A percentile compares a stretch with the other conserved stretches of the same genome.
These are phyloP conservation scores for Stegostoma tigrinum DNA, from an alignment of 2,113 vertebrate species.

Conservation along the genomic window DNA sequence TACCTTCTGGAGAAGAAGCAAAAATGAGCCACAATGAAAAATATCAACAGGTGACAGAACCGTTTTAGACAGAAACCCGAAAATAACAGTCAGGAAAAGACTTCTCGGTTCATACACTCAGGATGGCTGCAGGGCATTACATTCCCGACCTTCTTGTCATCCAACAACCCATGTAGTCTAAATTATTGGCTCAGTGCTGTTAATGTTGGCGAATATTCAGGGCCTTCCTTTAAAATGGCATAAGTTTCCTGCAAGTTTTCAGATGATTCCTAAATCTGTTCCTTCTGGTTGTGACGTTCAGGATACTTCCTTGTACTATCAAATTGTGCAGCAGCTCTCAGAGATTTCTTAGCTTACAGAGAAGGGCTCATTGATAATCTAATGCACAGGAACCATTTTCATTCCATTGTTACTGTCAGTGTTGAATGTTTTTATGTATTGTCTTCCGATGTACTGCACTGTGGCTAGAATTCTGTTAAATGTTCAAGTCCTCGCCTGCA, in stretches of 20 bases:
- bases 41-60: not conserved
- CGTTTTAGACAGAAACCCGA: not conserved
- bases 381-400: not conserved
- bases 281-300: not conserved
- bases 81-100: not conserved
- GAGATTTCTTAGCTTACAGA: not conserved
- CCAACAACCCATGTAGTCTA: not conserved
- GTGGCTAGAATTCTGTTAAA: slow-evolving; percentile 10
- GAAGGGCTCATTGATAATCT: not conserved
- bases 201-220: not conserved
- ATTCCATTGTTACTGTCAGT: slow-evolving; percentile 1
- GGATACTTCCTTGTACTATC: not conserved
- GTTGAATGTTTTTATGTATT: slow-evolving; percentile 12
- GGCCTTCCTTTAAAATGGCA: not conserved
- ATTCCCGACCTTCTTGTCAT: not conserved
- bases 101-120: not conserved
- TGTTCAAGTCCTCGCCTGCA: not conserved
- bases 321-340: not conserved
- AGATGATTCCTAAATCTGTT: not conserved
- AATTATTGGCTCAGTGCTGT: no score
- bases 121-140: not conserved
- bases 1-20: not conserved
- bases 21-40: no score
- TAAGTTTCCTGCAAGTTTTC: not conserved
- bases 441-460: slow-evolving; percentile 26